A percentile compares a stretch with the other conserved stretches of the same genome.
These are phyloP conservation scores for Erithacus rubecula DNA, from an alignment of 2,797 vertebrate genomes.

Conservation along the genomic window DNA sequence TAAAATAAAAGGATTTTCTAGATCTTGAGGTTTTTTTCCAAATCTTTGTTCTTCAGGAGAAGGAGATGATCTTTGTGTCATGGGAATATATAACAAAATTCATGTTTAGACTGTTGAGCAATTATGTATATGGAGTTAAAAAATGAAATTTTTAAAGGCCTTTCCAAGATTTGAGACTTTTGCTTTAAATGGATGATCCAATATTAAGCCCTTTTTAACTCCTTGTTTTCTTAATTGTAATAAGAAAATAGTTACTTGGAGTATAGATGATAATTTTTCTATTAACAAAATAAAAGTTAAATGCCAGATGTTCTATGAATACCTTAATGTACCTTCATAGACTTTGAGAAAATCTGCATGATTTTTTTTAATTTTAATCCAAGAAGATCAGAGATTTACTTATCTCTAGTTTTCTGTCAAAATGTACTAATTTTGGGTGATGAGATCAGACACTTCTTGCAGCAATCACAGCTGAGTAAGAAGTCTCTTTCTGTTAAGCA, in stretches of 20 bases:
- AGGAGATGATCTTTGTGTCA: not conserved
- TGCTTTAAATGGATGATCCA: not conserved
- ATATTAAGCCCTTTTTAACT: not conserved
- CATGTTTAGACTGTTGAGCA: not conserved
- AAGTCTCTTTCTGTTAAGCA: not conserved
- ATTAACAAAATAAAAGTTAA: not conserved
- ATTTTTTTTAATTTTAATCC: not conserved
- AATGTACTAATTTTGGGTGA: not conserved
- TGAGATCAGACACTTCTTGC: not conserved
- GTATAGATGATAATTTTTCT: not conserved
- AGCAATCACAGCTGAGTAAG: not conserved
- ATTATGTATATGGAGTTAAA: not conserved
- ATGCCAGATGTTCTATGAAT: not conserved
- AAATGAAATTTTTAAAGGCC: not conserved
- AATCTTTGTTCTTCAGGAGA: not conserved
- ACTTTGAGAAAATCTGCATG: accelerated
- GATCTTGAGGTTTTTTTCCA: not conserved
- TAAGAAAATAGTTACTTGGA: not conserved
- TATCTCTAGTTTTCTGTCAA: not conserved
- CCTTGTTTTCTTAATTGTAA: not conserved
- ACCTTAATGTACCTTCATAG: not conserved
- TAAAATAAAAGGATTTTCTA: not conserved
- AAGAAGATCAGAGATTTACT: not conserved
- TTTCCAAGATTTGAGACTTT: not conserved
- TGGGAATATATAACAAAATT: not conserved